A percentile compares a stretch with the other conserved stretches of the same genome.
These are phyloP conservation scores for Xiphorhynchus erythropygius DNA, from an alignment of 2,797 vertebrate genomes.

Conservation along the genomic window DNA sequence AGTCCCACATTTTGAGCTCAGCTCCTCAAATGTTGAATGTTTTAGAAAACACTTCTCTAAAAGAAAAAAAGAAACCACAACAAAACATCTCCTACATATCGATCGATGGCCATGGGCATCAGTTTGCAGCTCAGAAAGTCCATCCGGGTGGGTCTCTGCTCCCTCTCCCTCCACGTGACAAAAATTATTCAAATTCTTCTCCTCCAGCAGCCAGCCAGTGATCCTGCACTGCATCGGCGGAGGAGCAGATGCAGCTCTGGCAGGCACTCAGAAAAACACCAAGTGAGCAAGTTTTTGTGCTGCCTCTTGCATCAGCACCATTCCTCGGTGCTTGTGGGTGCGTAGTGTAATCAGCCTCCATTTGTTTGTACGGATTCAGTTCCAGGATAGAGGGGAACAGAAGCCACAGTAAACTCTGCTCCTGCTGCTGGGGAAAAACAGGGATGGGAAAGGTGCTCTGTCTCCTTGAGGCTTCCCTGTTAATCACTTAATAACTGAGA, in stretches of 20 bases:
- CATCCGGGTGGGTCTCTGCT: background rate
- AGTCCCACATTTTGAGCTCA: background rate
- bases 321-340: background rate
- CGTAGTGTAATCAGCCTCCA: background rate
- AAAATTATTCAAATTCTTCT: background rate
- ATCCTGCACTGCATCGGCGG: background rate
- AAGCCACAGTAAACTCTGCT: background rate
- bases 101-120: background rate
- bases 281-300: constrained; percentile 42
- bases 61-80: background rate
- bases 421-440: background rate
- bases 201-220: background rate
- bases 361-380: background rate
- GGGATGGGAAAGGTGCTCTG: background rate
- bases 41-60: background rate
- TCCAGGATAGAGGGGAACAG: background rate
- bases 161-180: background rate
- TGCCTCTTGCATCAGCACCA: background rate
- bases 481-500: background rate
- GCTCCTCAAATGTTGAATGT: background rate
- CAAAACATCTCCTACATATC: background rate
- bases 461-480: background rate
- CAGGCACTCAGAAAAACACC: constrained; percentile 29
- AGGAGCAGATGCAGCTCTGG: constrained; percentile 47
- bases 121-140: background rate